Conservation (phyloP, 2,888 invertebrate genomes). For the Dendrolimus houi region DNA sequence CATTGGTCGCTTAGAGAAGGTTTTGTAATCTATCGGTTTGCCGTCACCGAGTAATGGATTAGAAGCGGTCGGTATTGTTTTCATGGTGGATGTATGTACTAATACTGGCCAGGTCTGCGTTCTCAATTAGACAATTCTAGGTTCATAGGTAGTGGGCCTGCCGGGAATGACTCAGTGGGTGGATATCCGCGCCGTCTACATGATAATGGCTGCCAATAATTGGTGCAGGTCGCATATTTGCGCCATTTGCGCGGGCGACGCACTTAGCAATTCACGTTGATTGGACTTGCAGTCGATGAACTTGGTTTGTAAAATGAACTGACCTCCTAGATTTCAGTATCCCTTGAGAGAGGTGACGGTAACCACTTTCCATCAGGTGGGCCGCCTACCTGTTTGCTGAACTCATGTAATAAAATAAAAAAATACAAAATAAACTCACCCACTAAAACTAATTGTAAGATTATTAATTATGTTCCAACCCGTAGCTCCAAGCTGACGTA, state of each 20-base stretch:
- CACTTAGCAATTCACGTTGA: not conserved
- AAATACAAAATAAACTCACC: too few relatives aligned
- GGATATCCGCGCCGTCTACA: conserved; percentile 17
- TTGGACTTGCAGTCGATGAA: not conserved
- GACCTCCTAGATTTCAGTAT: too few relatives aligned
- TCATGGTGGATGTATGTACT: conserved; percentile 1
- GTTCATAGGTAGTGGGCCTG: conserved; percentile 1
- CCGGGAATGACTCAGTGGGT: conserved; percentile 11
- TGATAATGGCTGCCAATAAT: conserved; percentile 23
- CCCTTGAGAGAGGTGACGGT: too few relatives aligned
- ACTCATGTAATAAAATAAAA: too few relatives aligned
- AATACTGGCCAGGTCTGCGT: conserved; percentile 6
- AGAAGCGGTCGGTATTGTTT: not conserved
- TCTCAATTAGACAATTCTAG: conserved; percentile 11
- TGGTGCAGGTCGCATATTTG: conserved; percentile 23
- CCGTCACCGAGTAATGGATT: not conserved
- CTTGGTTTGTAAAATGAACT: not conserved
- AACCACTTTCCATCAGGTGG: too few relatives aligned
- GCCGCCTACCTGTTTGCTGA: too few relatives aligned
- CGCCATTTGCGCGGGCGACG: not conserved
- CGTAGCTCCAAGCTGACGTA: too few relatives aligned
- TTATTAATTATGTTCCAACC: too few relatives aligned
- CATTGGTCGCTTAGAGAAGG: not conserved
- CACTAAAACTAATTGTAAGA: too few relatives aligned
- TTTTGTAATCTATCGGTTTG: not conserved